Evolutionary conservation across 2,888 invertebrate genomes (phyloP).

Genomic region (Coleophora flavipennella): DNA sequence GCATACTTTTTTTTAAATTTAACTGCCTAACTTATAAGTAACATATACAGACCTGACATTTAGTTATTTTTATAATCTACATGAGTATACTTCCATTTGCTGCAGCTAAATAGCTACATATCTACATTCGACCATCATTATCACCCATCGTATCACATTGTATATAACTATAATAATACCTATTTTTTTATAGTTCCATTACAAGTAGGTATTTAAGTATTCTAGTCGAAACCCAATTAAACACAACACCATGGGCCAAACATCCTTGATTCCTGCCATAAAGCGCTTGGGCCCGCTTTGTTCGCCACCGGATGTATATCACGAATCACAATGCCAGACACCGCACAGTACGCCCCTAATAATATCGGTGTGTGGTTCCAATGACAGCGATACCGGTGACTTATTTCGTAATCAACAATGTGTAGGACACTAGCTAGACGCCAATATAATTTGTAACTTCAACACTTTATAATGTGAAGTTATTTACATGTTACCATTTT

Average conservation of each 20-base stretch:
- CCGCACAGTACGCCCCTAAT: constrained; percentile 20
- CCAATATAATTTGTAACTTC: too few relatives aligned
- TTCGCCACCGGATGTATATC: constrained; percentile 23
- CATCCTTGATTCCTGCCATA: constrained; percentile 1
- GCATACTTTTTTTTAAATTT: too few relatives aligned
- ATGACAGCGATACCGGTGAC: constrained; percentile 16
- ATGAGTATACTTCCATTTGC: too few relatives aligned
- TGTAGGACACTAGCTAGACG: too few relatives aligned
- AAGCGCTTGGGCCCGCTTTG: constrained; percentile 5
- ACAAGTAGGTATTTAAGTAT: constrained; percentile 20
- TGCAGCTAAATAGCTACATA: too few relatives aligned
- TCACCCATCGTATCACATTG: background rate
- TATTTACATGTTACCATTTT: too few relatives aligned
- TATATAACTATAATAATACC: constrained; percentile 17
- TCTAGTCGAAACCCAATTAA: constrained; percentile 22
- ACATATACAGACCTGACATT: too few relatives aligned
- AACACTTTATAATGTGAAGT: too few relatives aligned
- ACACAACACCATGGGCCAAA: constrained; percentile 19
- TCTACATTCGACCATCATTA: too few relatives aligned
- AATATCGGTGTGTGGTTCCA: constrained; percentile 18
- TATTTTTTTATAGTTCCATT: constrained; percentile 21
- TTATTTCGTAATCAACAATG: too few relatives aligned
- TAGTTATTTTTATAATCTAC: too few relatives aligned
- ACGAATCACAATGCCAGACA: constrained; percentile 17
- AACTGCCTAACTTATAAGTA: too few relatives aligned